A percentile compares a stretch with the other conserved stretches of the same genome.
Evolutionary conservation across 2,113 vertebrate genomes (phyloP).

Genomic region (Plotosus lineatus): DNA sequence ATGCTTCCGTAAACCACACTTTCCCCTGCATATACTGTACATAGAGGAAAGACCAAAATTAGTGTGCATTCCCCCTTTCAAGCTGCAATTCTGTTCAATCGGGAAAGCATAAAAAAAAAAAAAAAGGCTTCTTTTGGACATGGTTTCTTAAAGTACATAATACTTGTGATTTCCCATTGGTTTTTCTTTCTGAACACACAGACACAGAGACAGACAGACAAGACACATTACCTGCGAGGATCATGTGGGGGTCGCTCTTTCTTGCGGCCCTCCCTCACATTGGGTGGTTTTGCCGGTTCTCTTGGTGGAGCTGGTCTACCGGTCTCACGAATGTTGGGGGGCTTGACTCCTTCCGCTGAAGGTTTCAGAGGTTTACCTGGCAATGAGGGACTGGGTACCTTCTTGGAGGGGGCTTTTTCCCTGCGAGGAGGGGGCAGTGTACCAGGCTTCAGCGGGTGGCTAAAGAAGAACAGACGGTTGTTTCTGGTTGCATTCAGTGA

Average conservation of each 20-base stretch:
- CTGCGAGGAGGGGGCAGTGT: constrained; percentile 70
- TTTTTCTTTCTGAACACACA: background rate
- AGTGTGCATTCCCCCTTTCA: background rate
- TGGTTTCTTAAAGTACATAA: background rate
- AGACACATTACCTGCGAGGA: constrained; percentile 79
- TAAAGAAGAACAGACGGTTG: constrained; percentile 33
- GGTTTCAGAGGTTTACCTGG: constrained; percentile 73
- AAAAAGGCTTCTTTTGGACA: background rate
- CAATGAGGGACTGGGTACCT: constrained; percentile 75
- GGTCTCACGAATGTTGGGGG: constrained; percentile 67
- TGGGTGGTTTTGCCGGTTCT: constrained; percentile 73
- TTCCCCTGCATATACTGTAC: too few species aligned
- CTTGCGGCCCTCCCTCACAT: constrained; percentile 80
- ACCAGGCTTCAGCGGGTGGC: constrained; percentile 63
- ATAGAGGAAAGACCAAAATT: constrained; percentile 3
- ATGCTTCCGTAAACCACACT: constrained; percentile 24
- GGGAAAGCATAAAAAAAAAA: background rate
- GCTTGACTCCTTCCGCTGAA: constrained; percentile 74
- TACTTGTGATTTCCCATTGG: background rate
- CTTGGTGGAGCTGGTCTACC: constrained; percentile 67
- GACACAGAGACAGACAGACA: background rate
- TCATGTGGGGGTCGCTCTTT: constrained; percentile 83
- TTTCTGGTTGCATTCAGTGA: constrained; percentile 5
- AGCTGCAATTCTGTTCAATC: background rate
- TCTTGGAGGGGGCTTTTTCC: constrained; percentile 85